These are phyloP conservation scores for Myopa tessellatipennis DNA, from an alignment of 2,888 invertebrate genomes.

Conservation along the genomic window DNA sequence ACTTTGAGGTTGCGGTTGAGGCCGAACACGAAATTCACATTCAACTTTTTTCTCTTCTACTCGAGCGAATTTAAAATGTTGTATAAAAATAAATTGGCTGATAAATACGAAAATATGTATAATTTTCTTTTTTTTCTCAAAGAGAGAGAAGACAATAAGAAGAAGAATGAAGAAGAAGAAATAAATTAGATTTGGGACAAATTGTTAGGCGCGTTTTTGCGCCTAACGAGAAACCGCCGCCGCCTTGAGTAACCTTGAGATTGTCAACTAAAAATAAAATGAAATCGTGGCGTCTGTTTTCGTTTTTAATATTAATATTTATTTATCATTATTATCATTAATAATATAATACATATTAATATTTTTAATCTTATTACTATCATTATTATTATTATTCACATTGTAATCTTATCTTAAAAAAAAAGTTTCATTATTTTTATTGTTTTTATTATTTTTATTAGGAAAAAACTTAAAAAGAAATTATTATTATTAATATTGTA, in stretches of 20 bases:
- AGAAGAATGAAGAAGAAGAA: background rate
- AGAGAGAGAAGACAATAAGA: background rate
- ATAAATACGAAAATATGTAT: constrained; percentile 1
- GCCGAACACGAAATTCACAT: background rate
- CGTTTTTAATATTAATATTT: background rate
- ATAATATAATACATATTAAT: no score
- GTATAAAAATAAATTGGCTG: background rate
- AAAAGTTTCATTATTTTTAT: no score
- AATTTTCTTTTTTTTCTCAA: background rate
- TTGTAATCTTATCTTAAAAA: background rate
- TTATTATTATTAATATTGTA: no score
- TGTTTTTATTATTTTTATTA: background rate
- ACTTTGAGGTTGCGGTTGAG: constrained; percentile 14
- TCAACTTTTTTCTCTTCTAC: background rate
- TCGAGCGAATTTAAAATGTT: background rate
- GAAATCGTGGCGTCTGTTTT: constrained; percentile 3
- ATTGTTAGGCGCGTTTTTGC: background rate
- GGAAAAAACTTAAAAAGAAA: background rate
- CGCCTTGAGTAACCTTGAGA: constrained; percentile 19
- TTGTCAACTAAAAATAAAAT: constrained; percentile 34
- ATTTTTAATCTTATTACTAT: background rate
- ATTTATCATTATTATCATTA: no score
- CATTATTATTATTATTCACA: background rate
- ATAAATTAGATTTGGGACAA: constrained; percentile 2
- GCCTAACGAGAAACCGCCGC: constrained; percentile 10